phyloP scores from a whole-genome alignment of 2,888 invertebrate species.

The Diaprepes abbreviatus region DNA sequence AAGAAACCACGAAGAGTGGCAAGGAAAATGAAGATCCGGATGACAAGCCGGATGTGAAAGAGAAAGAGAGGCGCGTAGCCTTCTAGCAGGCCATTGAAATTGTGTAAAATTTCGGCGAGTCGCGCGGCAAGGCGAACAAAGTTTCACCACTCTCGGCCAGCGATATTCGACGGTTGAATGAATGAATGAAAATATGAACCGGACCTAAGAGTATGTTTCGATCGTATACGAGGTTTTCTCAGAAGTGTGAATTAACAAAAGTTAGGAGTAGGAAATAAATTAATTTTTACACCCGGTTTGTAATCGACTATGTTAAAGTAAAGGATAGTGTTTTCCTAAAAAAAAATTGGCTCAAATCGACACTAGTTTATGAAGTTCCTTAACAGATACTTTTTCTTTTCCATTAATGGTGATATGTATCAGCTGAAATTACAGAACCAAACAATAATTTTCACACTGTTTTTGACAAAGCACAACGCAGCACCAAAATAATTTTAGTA shows the following conservation, averaged over 20 bases:
- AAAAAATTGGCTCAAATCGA: too few relatives aligned
- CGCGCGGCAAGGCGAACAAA: conserved; percentile 36
- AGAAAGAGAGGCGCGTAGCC: conserved; percentile 46
- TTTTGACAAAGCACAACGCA: too few relatives aligned
- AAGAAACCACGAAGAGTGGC: conserved; percentile 39
- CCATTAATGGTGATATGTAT: too few relatives aligned
- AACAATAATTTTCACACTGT: too few relatives aligned
- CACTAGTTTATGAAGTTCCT: too few relatives aligned
- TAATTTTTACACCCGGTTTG: not conserved
- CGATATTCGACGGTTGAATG: conserved; percentile 41
- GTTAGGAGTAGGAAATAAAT: not conserved
- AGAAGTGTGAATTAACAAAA: not conserved
- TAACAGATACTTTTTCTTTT: too few relatives aligned
- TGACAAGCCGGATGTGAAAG: conserved; percentile 49
- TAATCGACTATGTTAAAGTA: too few relatives aligned
- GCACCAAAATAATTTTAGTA: too few relatives aligned
- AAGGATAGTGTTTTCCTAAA: too few relatives aligned
- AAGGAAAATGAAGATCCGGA: conserved; percentile 50
- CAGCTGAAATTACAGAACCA: too few relatives aligned
- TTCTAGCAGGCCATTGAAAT: conserved; percentile 45
- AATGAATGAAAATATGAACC: conserved; percentile 49
- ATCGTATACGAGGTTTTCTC: conserved; percentile 24
- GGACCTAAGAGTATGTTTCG: conserved; percentile 41
- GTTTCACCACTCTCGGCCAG: conserved; percentile 35
- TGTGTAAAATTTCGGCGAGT: conserved; percentile 44